A percentile compares a stretch with the other conserved stretches of the same genome.
phyloP scores from a whole-genome alignment of 2,113 vertebrate species.

The Hypocryptadius cinnamomeus region DNA sequence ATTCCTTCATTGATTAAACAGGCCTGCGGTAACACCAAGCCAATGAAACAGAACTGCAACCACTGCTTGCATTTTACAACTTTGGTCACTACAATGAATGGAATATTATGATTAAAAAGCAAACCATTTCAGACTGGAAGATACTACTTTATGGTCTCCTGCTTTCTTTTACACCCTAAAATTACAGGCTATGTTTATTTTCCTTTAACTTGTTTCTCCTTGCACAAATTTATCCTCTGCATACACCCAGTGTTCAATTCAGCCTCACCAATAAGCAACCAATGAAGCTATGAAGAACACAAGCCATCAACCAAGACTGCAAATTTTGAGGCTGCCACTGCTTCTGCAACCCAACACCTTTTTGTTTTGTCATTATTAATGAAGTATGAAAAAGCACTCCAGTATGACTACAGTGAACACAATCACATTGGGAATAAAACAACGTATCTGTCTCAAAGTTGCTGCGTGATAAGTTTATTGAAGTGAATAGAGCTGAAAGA shows the following conservation, averaged over 20 bases:
- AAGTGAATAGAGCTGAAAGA: not conserved
- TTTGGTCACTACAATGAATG: not conserved
- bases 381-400: not conserved
- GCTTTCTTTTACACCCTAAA: not conserved
- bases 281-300: not conserved
- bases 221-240: not conserved
- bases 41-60: not conserved
- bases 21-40: not conserved
- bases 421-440: not conserved
- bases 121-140: not conserved
- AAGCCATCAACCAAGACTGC: not conserved
- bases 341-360: not conserved
- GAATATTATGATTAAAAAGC: not conserved
- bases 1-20: not conserved
- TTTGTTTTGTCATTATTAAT: not conserved
- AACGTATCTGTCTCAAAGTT: not conserved
- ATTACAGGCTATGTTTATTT: not conserved
- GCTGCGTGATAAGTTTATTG: not conserved
- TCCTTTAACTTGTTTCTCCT: not conserved
- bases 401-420: not conserved
- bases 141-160: not conserved
- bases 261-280: not conserved
- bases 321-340: not conserved
- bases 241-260: not conserved
- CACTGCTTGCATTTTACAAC: not conserved